Evolutionary conservation across 2,113 vertebrate genomes (phyloP).

Genomic region (Monopterus albus): DNA sequence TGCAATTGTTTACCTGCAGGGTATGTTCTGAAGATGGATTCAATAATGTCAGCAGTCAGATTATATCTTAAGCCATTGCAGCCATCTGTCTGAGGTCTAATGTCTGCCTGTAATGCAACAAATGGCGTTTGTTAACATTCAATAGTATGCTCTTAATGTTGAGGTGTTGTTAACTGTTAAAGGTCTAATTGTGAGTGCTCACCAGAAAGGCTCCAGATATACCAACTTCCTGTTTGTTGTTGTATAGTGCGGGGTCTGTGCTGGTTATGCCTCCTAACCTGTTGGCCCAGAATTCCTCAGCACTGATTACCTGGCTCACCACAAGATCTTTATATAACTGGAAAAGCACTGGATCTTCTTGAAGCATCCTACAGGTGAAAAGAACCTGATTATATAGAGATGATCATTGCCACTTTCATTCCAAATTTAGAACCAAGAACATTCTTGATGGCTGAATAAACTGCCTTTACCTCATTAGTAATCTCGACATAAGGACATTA

Average conservation of each 20-base stretch:
- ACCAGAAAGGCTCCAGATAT: constrained; percentile 99
- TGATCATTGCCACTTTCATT: neutral
- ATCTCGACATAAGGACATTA: neutral
- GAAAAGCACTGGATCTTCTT: constrained; percentile 98
- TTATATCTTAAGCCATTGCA: constrained; percentile 98
- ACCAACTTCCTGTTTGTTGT: constrained; percentile 95
- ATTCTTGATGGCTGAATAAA: neutral
- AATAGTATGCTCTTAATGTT: neutral
- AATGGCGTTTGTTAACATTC: neutral
- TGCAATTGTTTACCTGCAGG: constrained; percentile 88
- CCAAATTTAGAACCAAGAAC: neutral
- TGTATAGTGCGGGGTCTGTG: constrained; percentile 81
- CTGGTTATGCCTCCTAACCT: constrained; percentile 90
- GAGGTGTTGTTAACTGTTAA: neutral
- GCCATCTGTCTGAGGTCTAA: constrained; percentile 96
- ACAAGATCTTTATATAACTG: constrained; percentile 99
- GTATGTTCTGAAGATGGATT: constrained; percentile 98
- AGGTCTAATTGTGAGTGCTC: constrained; percentile 45
- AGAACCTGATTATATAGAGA: neutral
- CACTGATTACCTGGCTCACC: constrained; percentile 97
- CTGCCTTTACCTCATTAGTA: neutral
- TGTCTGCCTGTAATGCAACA: constrained; percentile 88
- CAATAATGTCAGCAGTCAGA: constrained; percentile 96
- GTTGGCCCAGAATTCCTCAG: constrained; percentile 99
- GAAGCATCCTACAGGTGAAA: constrained; percentile 91